These are phyloP conservation scores for Pimpla rufipes DNA, from an alignment of 2,888 invertebrate species.

Conservation along the genomic window DNA sequence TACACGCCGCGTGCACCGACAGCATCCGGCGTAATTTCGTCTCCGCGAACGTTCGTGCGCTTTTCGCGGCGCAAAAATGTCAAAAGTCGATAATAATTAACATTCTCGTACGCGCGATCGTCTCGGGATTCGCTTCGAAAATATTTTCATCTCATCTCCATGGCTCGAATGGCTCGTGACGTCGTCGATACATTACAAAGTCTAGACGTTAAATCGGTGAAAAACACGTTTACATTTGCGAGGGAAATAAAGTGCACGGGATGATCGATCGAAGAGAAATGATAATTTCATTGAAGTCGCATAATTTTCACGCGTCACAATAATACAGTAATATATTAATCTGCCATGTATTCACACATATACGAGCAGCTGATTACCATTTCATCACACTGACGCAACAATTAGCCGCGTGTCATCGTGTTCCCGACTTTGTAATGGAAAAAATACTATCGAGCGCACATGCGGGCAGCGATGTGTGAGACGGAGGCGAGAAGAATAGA, in stretches of 20 bases:
- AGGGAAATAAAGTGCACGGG: too few relatives aligned
- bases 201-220: neutral
- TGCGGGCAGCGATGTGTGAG: neutral
- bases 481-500: conserved; percentile 8
- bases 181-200: neutral
- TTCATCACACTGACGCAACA: conserved; percentile 39
- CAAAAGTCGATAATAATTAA: conserved; percentile 14
- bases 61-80: neutral
- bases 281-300: neutral
- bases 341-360: neutral
- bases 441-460: neutral
- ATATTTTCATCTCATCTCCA: neutral
- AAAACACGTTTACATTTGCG: neutral
- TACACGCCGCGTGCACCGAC: neutral
- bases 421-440: conserved; percentile 12
- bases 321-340: conserved; percentile 4
- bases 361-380: neutral
- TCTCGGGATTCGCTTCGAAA: neutral
- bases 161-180: neutral
- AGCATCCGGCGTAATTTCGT: conserved; percentile 20
- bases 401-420: conserved; percentile 25
- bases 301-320: conserved; percentile 22
- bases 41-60: neutral
- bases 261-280: neutral
- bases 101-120: neutral